Base-by-base conservation (phyloP, 2,113 vertebrate genomes). In the Pteruthius melanotis region DNA sequence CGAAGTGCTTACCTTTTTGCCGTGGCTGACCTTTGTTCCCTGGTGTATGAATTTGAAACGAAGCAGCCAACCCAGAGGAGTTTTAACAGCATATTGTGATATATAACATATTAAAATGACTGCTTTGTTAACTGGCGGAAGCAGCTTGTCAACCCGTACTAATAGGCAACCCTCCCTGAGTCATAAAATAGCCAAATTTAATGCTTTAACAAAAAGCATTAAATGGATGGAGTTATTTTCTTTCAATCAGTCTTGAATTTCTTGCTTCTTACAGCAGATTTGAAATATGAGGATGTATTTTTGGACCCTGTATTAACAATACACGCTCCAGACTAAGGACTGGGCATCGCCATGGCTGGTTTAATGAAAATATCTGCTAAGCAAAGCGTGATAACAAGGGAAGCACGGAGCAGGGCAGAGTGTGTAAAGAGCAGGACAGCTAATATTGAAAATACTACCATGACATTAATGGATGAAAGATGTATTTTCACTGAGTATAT, bases 121-220 rank as follows among this genome's bases (percentile, higher is more conserved):
- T 4, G 16, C 83, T 96, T 89, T 93, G 83, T 94, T 96, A 95
- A 86, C 71, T 78, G 76, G 40, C 1, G 0, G 72, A 93, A 90
- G 72, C 61, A 39, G 83, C 88, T 90, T 94, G 88, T 93, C 93
- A 89, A 57, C 30, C 50, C 16, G 6, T 91, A 42, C 88, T 95
- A 92, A 92, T 14, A 88, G 79, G 60, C 49, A 93, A 22, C 42
- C 54, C 86, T 83, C 63, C 35, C 71, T 4, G 23, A 89, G 84
- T 82, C 90, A 31, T 80, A 92, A 94, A 96, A 80, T 84, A 89
- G 69, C 69, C 72, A 90, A 76, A 96, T 96, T 37, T 90, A 82
- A 61, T 91, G 78, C 82, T 89, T 83, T 92, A 92, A 65, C 76
- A 60, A 50, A 52, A 91, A 93, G 60, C 61, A 47, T 90, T 88